Evolutionary conservation across 2,888 invertebrate species (phyloP), one percentile per base, ranked within the genome.

Genomic region (Cataglyphis rosenhaueri): DNA sequence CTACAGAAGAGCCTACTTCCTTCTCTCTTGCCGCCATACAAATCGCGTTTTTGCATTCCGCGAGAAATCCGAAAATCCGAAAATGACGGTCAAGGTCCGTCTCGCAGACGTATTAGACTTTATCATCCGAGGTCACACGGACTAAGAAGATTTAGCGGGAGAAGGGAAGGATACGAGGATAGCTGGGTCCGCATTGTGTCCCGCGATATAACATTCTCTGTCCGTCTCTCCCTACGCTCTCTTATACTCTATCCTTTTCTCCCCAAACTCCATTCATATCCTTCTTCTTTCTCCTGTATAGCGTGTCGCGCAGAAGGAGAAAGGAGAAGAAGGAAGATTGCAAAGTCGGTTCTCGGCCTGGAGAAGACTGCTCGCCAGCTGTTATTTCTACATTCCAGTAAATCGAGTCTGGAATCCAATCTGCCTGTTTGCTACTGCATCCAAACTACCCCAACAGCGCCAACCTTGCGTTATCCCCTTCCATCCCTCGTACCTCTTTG

Each of bases 371-470:
- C 84, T 87, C 86, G 87, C 90, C 92, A 92, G 91, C 91, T 92
- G 92, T 92, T 92, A 92, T 92, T 92, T 91, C 90, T 90, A 89
- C 91, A 92, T 92, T 92, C 92, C 91, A 89, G 91, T 92, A 92
- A 92, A 92, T 92, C 92, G 92, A 92, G 89, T 92, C 91, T 91
- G 88, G 91, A 92, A 92, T 92, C 91, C 92, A 92, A 92, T 92
- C 92, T 92, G 91, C 91, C 92, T 92, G 92, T 91, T 92, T 92
- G 92, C 91, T 90, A 87, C 89, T 89, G 86, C 88, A 87, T 89
- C 88, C 88, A 86, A 85, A 88, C 85, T 85, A 86, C 85, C 84
- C 84, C 73, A 52, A 52, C 48, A 52, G 29, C 71, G 64, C 65
- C 78, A 29, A 41, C 57, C 83, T 61, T 64, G 38, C 73, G 52